Percentiles rank a stretch among this genome's conserved stretches.
Evolutionary conservation across 1,140 invertebrate genomes (phyloP).

Genomic region (Aplysia californica): DNA sequence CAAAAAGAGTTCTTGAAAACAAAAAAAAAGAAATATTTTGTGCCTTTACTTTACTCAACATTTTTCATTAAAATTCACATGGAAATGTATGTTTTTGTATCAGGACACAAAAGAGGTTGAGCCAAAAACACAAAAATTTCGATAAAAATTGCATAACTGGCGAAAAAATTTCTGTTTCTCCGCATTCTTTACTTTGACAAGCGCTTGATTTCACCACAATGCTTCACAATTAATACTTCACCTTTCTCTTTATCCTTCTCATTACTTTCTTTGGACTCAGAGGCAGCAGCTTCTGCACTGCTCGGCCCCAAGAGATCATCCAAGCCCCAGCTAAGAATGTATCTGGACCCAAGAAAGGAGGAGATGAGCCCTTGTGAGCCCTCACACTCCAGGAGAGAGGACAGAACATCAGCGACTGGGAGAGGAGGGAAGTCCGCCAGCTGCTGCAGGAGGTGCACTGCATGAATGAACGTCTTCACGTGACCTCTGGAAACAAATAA

Average conservation of each 20-base stretch:
- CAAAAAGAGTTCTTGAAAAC: too few relatives aligned
- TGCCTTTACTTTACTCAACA: too few relatives aligned
- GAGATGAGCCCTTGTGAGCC: conserved; percentile 57
- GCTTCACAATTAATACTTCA: too few relatives aligned
- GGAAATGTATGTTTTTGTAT: too few relatives aligned
- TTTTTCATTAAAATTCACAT: too few relatives aligned
- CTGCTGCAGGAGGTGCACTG: conserved; percentile 62
- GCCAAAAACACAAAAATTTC: too few relatives aligned
- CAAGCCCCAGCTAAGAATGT: conserved; percentile 65
- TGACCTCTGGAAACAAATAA: conserved; percentile 57
- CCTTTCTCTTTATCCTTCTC: conserved; percentile 59
- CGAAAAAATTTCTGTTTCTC: too few relatives aligned
- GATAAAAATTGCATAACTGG: too few relatives aligned
- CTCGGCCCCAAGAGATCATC: conserved; percentile 57
- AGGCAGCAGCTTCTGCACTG: conserved; percentile 42
- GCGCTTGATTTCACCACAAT: too few relatives aligned
- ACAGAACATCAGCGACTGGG: conserved; percentile 56
- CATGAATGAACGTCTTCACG: conserved; percentile 65
- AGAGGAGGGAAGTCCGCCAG: conserved; percentile 48
- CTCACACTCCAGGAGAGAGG: conserved; percentile 56
- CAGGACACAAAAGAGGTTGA: too few relatives aligned
- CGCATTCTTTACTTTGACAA: too few relatives aligned
- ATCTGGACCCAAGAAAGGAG: conserved; percentile 55
- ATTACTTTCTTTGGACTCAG: conserved; percentile 45
- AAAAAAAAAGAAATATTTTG: too few relatives aligned